Evolutionary conservation across 2,888 invertebrate species (phyloP), one percentile per base, ranked within the genome.

Genomic region (Drosophila meridiana): DNA sequence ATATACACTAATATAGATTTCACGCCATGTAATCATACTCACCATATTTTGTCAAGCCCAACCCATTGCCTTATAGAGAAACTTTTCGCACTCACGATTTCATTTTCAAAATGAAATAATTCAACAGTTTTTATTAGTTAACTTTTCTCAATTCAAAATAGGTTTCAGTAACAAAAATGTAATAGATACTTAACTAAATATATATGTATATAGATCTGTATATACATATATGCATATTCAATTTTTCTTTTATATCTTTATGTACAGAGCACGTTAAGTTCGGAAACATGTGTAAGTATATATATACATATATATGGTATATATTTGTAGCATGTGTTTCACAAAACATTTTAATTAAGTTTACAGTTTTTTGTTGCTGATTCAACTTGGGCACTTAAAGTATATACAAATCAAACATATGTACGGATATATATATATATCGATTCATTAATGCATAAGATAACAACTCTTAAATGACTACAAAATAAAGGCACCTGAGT

Each of bases 401-500:
- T 59, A 62, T 65, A 76, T 28, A 43, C 48, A 62, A 47, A 61
- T 57, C 62, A 58, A 64, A 34, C 66, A 59, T 68, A 70, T 67
- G 32, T 45, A 40, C n/a, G 2, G 2, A 14, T 58, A 13, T 58
- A 9, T 66, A 58, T 52, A 34, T 32, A 68, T 69, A 62, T 72
- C 71, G 76, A 68, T 78, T 76, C 63, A 67, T 81, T 85, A 87
- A 89, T 86, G 82, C 80, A 86, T 87, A 87, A 87, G 78, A 87
- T 90, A 90, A 91, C 90, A 91, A 87, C 85, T 67, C 89, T 91
- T 92, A 91, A 87, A 78, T 90, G 91, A 91, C 92, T 92, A 92
- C 78, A 75, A 90, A 90, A 83, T 83, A 84, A 91, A 92, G 91
- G 91, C 91, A 92, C 91, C 91, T 92, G 91, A 92, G 91, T 92